Evolutionary conservation across 2,888 invertebrate species (phyloP), one percentile per base, ranked within the genome.

Genomic region (Drosophila histrio): DNA sequence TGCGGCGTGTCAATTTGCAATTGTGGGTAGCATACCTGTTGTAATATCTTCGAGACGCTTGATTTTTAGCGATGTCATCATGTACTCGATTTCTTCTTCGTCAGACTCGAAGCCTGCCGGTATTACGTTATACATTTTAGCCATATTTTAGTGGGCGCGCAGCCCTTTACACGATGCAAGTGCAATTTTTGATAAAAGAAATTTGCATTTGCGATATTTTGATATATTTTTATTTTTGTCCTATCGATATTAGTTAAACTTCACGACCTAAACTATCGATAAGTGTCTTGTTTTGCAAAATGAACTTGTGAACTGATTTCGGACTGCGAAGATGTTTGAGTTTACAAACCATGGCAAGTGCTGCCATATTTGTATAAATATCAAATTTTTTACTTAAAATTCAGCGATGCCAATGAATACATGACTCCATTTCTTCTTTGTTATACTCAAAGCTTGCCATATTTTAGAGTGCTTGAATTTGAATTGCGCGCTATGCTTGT

Each of bases 21-120:
- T 13, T n/a, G 13, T 26, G 15, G 7, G 22, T n/a, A 8, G 6
- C 7, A 26, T 90, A 30, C 83, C 87, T 53, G 62, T 76, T 64
- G 91, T 91, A 36, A 92, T 91, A 74, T 92, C 90, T 36, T 91
- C 90, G 56, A 92, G 81, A 30, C 91, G 87, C 36, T 90, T 91
- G 47, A 92, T 91, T 80, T 91, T 91, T 21, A 92, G 70, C 52
- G 88, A 81, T 50, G 86, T 66, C 58, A 72, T 39, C 30, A 80
- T 57, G n/a, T 56, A 57, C 3, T 85, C 86, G 19, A 90, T 58
- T 28, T 80, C 66, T 1, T 86, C 80, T 0, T 88, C 86, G n/a
- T 89, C 89, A 19, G 89, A 88, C 61, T 91, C 91, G 64, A 80
- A 88, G 59, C 91, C 91, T 58, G 89, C 91, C 63, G 91, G 91